Percentiles rank a stretch among this genome's conserved stretches.
These are phyloP conservation scores for Helogale parvula DNA, from an alignment of 2,113 vertebrate species.

Conservation along the genomic window DNA sequence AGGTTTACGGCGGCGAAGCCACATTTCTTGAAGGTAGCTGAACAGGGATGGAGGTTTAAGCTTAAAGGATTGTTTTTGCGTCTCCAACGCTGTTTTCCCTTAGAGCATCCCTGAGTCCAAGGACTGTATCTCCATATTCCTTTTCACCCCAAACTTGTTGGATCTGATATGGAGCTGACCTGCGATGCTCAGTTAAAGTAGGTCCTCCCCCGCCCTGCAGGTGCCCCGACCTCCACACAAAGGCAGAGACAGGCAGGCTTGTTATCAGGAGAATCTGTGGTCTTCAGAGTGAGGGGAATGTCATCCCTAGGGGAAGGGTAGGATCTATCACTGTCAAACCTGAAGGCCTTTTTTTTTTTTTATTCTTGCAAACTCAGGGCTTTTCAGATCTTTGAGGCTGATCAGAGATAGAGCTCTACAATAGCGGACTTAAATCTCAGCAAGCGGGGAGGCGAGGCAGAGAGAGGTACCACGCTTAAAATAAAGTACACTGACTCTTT, in stretches of 20 bases:
- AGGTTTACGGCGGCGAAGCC: not conserved
- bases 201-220: not conserved
- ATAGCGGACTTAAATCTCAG: conserved; percentile 84
- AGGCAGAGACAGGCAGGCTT: conserved; percentile 66
- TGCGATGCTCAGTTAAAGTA: not conserved
- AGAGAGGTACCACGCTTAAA: conserved; percentile 68
- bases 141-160: not conserved
- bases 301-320: conserved; percentile 71
- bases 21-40: not conserved
- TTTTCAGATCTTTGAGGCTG: conserved; percentile 84
- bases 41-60: not conserved
- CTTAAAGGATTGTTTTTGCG: not conserved
- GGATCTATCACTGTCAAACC: conserved; percentile 79
- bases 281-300: conserved; percentile 63
- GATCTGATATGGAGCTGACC: not conserved
- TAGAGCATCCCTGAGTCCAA: not conserved
- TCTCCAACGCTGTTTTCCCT: not conserved
- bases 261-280: conserved; percentile 74
- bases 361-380: conserved; percentile 82
- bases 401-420: conserved; percentile 83
- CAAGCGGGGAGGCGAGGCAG: conserved; percentile 62
- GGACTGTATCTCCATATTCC: not conserved
- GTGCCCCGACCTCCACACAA: conserved; percentile 71
- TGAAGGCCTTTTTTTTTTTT: conserved; percentile 67
- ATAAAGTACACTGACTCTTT: conserved; percentile 78